Evolutionary conservation across 1,140 invertebrate species (phyloP), one percentile per base, ranked within the genome.

Genomic region (Dreissena polymorpha): DNA sequence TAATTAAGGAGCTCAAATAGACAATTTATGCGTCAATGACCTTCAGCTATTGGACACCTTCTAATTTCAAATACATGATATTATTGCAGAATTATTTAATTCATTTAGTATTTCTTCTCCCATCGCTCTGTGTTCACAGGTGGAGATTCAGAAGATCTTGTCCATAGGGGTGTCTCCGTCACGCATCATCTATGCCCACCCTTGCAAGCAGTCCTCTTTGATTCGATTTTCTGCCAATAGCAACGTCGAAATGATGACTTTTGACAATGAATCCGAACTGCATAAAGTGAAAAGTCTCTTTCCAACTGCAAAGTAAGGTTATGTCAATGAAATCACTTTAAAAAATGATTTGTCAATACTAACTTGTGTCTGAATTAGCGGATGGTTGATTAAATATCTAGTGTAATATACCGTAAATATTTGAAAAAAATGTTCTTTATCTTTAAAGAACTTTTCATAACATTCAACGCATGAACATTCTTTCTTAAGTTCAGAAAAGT

Each of bases 141-240:
- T 93, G 65, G 98, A 99, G 93, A 98, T 99, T 80, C 95, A 96
- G 87, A 96, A 97, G 91, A 95, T 98, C 92, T n/a, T 98, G 39
- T 95, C 94, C 16, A 90, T 97, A 50, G 97, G 97, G 29, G 96
- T 99, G 0, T 92, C 94, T 50, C 94, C 97, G 0, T 95, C 95
- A 10, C 95, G 96, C 85, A 98, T 99, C 82, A 98, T 99, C 87
- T 99, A 98, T 93, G 99, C n/a, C 98, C 60, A 99, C 94, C 98
- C 99, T 0, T 98, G 98, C 87, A 99, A 99, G 92, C 97, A 97
- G 79, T 95, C 95, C n/a, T 97, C 97, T 25, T 98, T 98, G 92
- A 96, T 99, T 88, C 95, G 95, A 68, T 96, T 98, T 94, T 97
- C 98, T 69, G 94, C 95, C 13, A 94, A 95, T n/a, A 53, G 93